Base-by-base conservation (phyloP, 2,113 vertebrate species). In the Leuciscus idus region DNA sequence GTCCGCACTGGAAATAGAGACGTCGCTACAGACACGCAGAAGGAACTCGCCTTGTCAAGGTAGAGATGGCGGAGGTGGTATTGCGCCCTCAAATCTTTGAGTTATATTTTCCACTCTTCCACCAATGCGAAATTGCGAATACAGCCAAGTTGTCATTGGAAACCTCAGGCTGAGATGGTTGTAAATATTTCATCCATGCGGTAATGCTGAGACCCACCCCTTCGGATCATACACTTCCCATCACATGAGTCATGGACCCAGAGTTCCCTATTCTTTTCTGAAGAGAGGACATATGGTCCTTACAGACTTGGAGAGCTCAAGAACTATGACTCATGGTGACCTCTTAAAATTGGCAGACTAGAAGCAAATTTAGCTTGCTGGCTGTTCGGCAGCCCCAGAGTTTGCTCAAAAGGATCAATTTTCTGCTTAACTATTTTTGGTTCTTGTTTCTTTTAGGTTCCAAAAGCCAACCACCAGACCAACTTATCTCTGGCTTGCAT, bases 181-280 rank as follows among this genome's bases (percentile, higher is more conserved):
- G 91, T 92, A 93, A 93, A 95, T 94, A 89, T 89, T 93, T 94
- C 88, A 84, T 90, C 87, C 61, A 76, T 92, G 73, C 73, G 88
- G 88, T 95, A 94, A 95, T 88, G 86, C 66, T 66, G 89, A 90
- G 92, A 91, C 92, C 93, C 94, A 92, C 94, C 94, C 94, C 93
- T 91, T 90, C 79, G 87, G 89, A 93, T 92, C 88, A 92, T 90
- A 89, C 90, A 89, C 86, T 92, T 91, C 85, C 83, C 90, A 92
- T 87, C 90, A 74, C 61, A 89, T 89, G 91, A 90, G 80, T 70
- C 83, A 74, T 77, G 12, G 86, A 77, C 48, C 61, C 36, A 23
- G n/a, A 15, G 62, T 73, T 81, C n/a, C 50, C 62, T 39, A 46
- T 1, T 43, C 50, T 84, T 77, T 46, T 61, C 66, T 83, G 39